Base-by-base conservation (phyloP, 2,113 vertebrate species). In the Festucalex cinctus region DNA sequence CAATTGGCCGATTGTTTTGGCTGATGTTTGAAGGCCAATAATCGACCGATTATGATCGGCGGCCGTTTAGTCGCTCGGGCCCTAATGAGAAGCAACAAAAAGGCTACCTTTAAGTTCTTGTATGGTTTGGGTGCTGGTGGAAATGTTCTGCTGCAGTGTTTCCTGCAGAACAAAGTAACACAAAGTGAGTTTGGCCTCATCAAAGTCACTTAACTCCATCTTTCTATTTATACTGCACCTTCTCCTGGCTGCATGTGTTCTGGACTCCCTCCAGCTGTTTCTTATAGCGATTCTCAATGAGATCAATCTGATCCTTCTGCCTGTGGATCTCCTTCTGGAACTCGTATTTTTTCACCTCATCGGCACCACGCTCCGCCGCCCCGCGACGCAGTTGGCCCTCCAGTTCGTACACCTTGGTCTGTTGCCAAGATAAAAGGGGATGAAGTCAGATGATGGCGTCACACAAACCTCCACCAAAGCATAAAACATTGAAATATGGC, bases 341-440 rank as follows among this genome's bases (percentile, higher is more conserved):
- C 83, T 95, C 94, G 0, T 88, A 94, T 86, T 95, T 96, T 71
- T 95, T 94, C 65, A 93, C 66, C 71, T 97, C 94, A 20, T 93
- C 93, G 0, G 89, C 92, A 0, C 92, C 92, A 20, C 92, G 84
- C 78, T 98, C 96, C 0, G 80, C 92, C 0, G 90, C 91, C 0
- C 89, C 92, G 46, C 91, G 91, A 58, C 91, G 90, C 51, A 96
- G 89, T 75, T 92, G 92, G 71, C 88, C 88, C 85, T 99, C 95
- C 80, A 99, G 74, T 65, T 95, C 94, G 76, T 93, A 75, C 41
- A 99, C 76, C 43, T 90, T 93, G 0, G 80, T 91, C 96, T 98
- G 66, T 28, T 20, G 46, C 59, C 60, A 32, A 32, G 43, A 63
- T 6, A 63, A 26, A 17, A 6, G 14, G 24, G 24, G 16, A 57